Evolutionary conservation across 2,888 invertebrate species (phyloP).

Genomic region (Acanthosepion pharaonis): DNA sequence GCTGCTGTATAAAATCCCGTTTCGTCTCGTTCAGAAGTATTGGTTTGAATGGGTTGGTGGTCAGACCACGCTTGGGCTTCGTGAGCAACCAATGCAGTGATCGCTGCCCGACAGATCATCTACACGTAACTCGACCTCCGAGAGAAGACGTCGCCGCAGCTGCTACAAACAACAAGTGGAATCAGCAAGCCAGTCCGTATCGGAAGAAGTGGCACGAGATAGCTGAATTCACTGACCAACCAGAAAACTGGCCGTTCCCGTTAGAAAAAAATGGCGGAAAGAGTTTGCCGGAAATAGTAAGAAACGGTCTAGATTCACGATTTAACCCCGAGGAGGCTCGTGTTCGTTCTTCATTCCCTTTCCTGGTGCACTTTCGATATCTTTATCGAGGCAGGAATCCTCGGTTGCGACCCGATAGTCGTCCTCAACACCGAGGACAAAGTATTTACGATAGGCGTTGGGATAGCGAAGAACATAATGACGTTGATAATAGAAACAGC

Average conservation of each 20-base stretch:
- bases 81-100: constrained; percentile 24
- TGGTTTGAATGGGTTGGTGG: not conserved
- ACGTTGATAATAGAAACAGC: not conserved
- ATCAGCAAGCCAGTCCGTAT: not conserved
- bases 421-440: not conserved
- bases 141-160: not conserved
- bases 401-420: not conserved
- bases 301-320: not conserved
- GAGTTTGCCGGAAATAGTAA: not conserved
- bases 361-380: not conserved
- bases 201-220: not conserved
- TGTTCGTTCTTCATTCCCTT: not conserved
- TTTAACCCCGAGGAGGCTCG: not conserved
- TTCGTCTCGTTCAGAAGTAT: constrained; percentile 36
- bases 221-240: not conserved
- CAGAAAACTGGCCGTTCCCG: not conserved
- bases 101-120: not conserved
- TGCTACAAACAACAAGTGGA: not conserved
- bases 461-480: not conserved
- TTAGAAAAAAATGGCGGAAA: not conserved
- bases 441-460: not conserved
- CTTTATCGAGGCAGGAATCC: not conserved
- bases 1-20: constrained; percentile 23
- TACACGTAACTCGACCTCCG: not conserved
- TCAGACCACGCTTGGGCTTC: not conserved